Evolutionary conservation across 2,888 invertebrate species (phyloP), one percentile per base, ranked within the genome.

Genomic region (Salticus scenicus): DNA sequence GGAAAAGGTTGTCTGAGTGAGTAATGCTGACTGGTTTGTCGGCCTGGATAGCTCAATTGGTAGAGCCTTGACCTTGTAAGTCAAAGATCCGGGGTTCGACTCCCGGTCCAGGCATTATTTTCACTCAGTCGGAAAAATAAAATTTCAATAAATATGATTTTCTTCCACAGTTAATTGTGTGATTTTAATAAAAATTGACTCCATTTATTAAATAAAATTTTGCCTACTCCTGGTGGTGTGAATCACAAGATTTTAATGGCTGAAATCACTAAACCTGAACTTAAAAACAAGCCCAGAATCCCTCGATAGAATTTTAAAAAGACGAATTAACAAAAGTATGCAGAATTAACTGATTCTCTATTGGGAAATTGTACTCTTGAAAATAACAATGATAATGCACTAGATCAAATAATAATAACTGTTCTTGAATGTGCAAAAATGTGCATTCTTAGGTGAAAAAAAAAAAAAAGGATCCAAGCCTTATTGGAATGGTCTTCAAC

Each of bases 321-420:
- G 30, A 37, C 47, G 5, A 28, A 72, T 47, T 72, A 51, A 17
- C 30, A 42, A 42, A 28, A 72, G 51, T 72, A 47, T n/a, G 42
- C 72, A 5, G 27, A 42, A 8, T 27, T 72, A 37, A 5, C 72
- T 14, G 47, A 47, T n/a, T 47, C 42, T 47, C 30, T 47, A 12
- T 17, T 72, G 17, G 72, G 28, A 27, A 17, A 51, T 17, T 47
- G 51, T 24, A n/a, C 30, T 42, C 1, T 72, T 12, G 47, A 42
- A 37, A 14, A 63, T 28, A 63, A 63, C 20, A 42, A n/a, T 10
- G 70, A 70, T 12, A 33, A 33, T 10, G 37, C 37, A 17, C 41
- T 41, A 17, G 41, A 70, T 8, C 1, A 28, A n/a, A 51, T 72
- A 14, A 20, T 51, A 12, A 51, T 51, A 14, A n/a, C 72, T 10